Evolutionary conservation across 2,797 vertebrate species (phyloP).

Genomic region (Pseudochromis fuscus): DNA sequence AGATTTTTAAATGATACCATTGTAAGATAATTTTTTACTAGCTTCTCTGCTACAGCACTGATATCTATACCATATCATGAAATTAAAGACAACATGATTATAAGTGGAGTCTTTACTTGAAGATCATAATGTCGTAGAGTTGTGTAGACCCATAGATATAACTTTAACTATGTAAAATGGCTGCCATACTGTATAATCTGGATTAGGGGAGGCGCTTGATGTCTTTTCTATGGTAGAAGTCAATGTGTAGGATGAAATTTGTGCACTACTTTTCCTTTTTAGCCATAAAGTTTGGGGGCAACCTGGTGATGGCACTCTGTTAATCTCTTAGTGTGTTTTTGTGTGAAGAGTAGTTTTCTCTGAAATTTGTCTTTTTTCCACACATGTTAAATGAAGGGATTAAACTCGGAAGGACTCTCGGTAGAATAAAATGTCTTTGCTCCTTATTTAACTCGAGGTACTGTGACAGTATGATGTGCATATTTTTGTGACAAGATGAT

Average conservation of each 20-base stretch:
- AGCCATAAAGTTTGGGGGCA: conserved; percentile 71
- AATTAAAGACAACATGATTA: conserved; percentile 51
- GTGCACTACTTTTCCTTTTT: conserved; percentile 79
- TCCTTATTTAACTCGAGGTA: conserved; percentile 64
- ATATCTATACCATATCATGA: conserved; percentile 64
- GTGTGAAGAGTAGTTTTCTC: conserved; percentile 73
- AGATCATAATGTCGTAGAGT: conserved; percentile 63
- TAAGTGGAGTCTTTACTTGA: conserved; percentile 65
- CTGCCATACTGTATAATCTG: conserved; percentile 76
- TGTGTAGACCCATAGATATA: conserved; percentile 69
- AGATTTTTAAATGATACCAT: conserved; percentile 88
- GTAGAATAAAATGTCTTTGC: conserved; percentile 44
- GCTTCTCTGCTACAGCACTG: conserved; percentile 89
- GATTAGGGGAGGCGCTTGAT: conserved; percentile 63
- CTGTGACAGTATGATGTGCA: conserved; percentile 93
- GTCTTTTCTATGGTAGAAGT: conserved; percentile 75
- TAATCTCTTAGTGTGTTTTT: conserved; percentile 73
- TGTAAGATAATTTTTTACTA: conserved; percentile 91
- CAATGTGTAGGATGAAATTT: conserved; percentile 72
- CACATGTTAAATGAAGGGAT: conserved; percentile 71
- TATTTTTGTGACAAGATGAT: conserved; percentile 92
- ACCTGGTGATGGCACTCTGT: conserved; percentile 71
- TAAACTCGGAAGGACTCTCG: conserved; percentile 41
- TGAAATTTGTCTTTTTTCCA: conserved; percentile 60
- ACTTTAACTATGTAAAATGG: conserved; percentile 68